Percentiles rank a stretch among this genome's conserved stretches.
These are phyloP conservation scores for Spicauda simplicius DNA, from an alignment of 2,888 invertebrate species.

Conservation along the genomic window DNA sequence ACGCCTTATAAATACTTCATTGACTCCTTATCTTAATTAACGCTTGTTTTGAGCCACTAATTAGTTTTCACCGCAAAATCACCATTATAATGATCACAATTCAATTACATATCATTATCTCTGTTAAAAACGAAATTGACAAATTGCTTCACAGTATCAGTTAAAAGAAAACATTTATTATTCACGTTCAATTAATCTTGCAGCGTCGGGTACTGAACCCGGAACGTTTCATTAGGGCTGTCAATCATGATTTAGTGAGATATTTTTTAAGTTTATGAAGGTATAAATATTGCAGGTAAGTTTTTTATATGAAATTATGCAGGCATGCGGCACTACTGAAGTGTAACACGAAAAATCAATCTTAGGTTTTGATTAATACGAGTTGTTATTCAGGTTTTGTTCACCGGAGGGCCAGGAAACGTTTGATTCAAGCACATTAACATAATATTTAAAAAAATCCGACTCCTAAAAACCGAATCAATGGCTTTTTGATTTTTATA, in stretches of 20 bases:
- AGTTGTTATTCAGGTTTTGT: no score
- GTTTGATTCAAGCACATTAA: no score
- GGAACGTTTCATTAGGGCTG: slow-evolving; percentile 33
- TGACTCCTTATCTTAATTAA: not conserved
- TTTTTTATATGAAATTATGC: no score
- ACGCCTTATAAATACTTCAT: not conserved
- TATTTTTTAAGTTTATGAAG: not conserved
- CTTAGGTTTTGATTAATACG: no score
- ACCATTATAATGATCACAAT: not conserved
- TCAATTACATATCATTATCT: slow-evolving; percentile 5
- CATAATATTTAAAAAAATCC: no score
- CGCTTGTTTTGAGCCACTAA: not conserved
- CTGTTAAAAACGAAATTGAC: slow-evolving; percentile 33
- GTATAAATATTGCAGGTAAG: no score
- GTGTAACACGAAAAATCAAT: no score
- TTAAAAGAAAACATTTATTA: slow-evolving; percentile 33
- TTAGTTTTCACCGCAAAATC: not conserved
- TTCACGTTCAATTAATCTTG: slow-evolving; percentile 33
- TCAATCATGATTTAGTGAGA: not conserved
- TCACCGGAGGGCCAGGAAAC: no score
- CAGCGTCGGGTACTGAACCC: slow-evolving; percentile 29
- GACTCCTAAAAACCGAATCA: no score
- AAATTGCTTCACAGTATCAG: slow-evolving; percentile 32
- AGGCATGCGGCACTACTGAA: no score
- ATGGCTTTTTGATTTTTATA: no score